Evolutionary conservation across 1,140 invertebrate genomes (phyloP), one percentile per base, ranked within the genome.

Genomic region (Heliothis virescens): DNA sequence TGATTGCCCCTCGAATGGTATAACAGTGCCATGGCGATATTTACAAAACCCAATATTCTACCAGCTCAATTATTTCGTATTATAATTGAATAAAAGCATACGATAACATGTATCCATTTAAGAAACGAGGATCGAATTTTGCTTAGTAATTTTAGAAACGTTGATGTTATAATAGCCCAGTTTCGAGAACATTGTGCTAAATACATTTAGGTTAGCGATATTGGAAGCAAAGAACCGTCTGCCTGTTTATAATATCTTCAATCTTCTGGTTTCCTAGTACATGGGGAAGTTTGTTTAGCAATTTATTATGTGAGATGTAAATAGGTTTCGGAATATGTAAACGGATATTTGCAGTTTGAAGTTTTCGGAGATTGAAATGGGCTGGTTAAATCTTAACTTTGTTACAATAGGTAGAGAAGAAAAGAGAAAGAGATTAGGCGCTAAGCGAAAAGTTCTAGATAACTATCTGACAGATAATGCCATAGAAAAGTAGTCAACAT

Each of bases 151-250:
- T 63, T 75, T 75, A 63, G 73, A 75, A 52, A 75, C 21, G 59
- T 48, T 74, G 29, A 59, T 60, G n/a, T 75, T 62, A 75, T 52
- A 60, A 75, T 63, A 75, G 47, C 73, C 73, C 34, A 75, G 41
- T 62, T 75, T 75, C 47, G 18, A 62, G 73, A 75, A 62, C 21
- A 52, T 13, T 63, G 73, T 50, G 48, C 48, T 75, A 50, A 62
- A 75, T 75, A 75, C 41, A 62, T 75, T 62, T 75, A 75, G 73
- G 57, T 73, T 73, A 73, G 34, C 41, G 34, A 34, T 73, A 57
- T 59, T 21, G 18, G 71, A 59, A 26, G 71, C 26, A 52, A 55
- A 34, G 52, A 72, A 72, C 71, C 9, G 52, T 59, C 53, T 41
- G 53, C n/a, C 11, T 72, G 69, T 55, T 55, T 72, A 71, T 71